Percentiles rank a stretch among this genome's conserved stretches.
Evolutionary conservation across 1,140 invertebrate species (phyloP).

Genomic region (Ectropis grisescens): DNA sequence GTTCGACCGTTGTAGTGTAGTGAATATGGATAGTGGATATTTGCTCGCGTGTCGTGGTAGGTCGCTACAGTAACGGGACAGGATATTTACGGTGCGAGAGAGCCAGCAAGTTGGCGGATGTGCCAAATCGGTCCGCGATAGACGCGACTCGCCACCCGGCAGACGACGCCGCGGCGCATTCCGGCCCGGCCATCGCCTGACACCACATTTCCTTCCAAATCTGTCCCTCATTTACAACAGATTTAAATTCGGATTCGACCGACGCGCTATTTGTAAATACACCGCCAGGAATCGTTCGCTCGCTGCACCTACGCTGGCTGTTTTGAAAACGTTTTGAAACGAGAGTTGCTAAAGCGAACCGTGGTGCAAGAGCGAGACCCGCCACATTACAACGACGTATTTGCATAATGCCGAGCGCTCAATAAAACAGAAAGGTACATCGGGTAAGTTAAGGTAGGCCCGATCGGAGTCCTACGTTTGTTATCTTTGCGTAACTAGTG

Average conservation of each 20-base stretch:
- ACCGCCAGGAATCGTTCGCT: no score
- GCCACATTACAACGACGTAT: conserved; percentile 52
- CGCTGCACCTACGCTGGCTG: conserved; percentile 30
- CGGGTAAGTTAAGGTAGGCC: no score
- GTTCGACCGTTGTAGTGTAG: no score
- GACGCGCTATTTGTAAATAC: conserved; percentile 13
- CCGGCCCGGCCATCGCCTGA: conserved; percentile 54
- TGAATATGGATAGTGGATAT: no score
- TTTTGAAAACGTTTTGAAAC: conserved; percentile 65
- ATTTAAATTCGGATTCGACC: conserved; percentile 17
- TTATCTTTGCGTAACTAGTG: conserved; percentile 19
- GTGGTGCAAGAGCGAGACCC: conserved; percentile 55
- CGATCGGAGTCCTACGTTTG: no score
- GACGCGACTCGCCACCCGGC: conserved; percentile 39
- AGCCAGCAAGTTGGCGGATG: conserved; percentile 52
- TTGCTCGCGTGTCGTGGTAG: no score
- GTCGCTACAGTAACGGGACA: conserved; percentile 39
- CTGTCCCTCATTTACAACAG: conserved; percentile 17
- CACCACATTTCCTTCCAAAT: conserved; percentile 30
- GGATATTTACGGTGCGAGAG: conserved; percentile 46
- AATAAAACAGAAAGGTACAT: conserved; percentile 19
- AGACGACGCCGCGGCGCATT: conserved; percentile 56
- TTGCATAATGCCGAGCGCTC: conserved; percentile 55
- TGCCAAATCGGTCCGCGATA: conserved; percentile 61
- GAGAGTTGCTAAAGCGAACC: conserved; percentile 41